A percentile compares a stretch with the other conserved stretches of the same genome.
These are phyloP conservation scores for Burhinus oedicnemus DNA, from an alignment of 2,113 vertebrate genomes.

Conservation along the genomic window DNA sequence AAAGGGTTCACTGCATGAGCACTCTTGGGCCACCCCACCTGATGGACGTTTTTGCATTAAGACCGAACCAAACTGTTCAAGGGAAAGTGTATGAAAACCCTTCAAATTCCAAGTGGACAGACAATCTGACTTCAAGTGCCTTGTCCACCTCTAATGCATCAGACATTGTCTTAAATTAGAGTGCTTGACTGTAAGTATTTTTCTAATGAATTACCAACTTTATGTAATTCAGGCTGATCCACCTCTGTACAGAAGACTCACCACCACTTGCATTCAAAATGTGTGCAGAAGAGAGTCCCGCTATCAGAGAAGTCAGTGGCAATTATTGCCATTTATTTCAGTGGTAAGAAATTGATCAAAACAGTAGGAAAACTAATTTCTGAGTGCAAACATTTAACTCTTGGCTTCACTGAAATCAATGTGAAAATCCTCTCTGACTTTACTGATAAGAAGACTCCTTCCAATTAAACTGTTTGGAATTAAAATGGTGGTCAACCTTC, in stretches of 20 bases:
- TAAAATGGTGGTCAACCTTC: neutral
- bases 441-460: neutral
- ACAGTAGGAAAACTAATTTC: neutral
- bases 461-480: neutral
- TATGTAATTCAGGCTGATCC: neutral
- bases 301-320: neutral
- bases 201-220: neutral
- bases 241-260: neutral
- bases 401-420: neutral
- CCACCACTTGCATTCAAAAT: neutral
- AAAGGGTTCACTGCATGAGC: neutral
- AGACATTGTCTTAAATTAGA: neutral
- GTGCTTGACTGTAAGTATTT: neutral
- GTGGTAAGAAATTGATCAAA: neutral
- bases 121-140: neutral
- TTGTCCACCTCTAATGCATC: neutral
- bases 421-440: neutral
- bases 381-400: neutral
- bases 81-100: neutral
- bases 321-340: neutral
- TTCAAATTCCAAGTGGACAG: neutral
- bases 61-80: neutral
- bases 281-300: neutral
- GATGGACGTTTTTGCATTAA: neutral
- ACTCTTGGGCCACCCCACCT: neutral